Evolutionary conservation across 2,113 vertebrate genomes (phyloP), one percentile per base, ranked within the genome.

Genomic region (Stercorarius parasiticus): DNA sequence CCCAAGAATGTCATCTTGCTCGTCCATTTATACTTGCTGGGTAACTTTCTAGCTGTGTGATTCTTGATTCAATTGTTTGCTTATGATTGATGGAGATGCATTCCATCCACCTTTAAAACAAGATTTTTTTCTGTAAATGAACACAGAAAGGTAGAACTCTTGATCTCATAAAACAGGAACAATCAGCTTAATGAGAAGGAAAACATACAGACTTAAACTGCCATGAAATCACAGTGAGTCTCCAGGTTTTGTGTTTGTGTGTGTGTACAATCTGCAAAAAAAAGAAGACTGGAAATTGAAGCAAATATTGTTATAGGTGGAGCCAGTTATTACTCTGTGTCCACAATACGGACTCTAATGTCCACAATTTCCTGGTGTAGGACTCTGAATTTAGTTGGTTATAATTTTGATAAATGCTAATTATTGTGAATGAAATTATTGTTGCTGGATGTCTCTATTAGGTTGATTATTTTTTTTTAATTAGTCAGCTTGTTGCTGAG

Each of bases 341-440:
- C 18, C 45, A 19, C 45, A 45, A 45, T 45, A 45, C 19, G 45
- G 45, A 45, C 45, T 45, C 10, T 95, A 89, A 88, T 88, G 34
- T 65, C 45, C 61, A 73, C 62, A 25, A 90, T 91, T 96, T 97
- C 91, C 93, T 82, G 70, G 21, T 66, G 15, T 27, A 71, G 52
- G 49, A 52, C 45, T 67, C 45, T 55, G 61, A 65, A 82, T 88
- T 66, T 82, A 16, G 36, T 65, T 97, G 49, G 6, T 36, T 89
- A 80, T 84, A 82, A 77, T 72, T 76, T 66, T 93, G 79, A 90
- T 79, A 76, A 77, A 90, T 86, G 49, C 23, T 95, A 92, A 93
- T 90, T 79, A 62, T 71, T 87, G 34, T 64, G 26, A 91, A 95
- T 94, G 40, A 94, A 92, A 95, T 97, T 91, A 87, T 42, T 32